Percentiles rank a stretch among this genome's conserved stretches.
phyloP scores from a whole-genome alignment of 53 echinoderm and acorn worm species.

The Patiria pectinifera region DNA sequence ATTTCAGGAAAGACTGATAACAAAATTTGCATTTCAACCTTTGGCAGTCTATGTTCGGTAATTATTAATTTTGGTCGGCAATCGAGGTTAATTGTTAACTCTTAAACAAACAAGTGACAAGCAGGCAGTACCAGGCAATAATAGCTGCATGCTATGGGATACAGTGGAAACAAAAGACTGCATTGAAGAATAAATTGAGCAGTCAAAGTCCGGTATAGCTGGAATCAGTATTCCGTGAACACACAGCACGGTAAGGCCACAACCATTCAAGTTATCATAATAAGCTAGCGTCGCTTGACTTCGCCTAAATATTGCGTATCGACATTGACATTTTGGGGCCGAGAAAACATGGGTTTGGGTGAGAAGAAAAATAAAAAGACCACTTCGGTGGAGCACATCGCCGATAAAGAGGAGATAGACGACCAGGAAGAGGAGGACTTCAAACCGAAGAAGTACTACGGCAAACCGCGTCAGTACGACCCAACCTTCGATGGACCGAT shows the following conservation, averaged over 20 bases:
- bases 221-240: not conserved
- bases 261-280: not conserved
- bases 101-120: not conserved
- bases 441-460: constrained; percentile 70
- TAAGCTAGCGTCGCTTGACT: not conserved
- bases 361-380: constrained; percentile 35
- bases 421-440: constrained; percentile 51
- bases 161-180: not conserved
- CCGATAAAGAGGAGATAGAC: not conserved
- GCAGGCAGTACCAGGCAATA: not conserved
- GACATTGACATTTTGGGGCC: not conserved
- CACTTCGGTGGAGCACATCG: constrained; percentile 26
- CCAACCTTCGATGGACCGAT: constrained; percentile 90
- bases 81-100: constrained; percentile 34
- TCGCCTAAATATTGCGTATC: not conserved
- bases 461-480: constrained; percentile 77
- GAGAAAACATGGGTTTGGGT: constrained; percentile 36
- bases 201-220: not conserved
- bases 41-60: not conserved
- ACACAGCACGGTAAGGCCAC: not conserved
- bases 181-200: not conserved
- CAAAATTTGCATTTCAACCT: not conserved
- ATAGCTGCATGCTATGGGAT: not conserved
- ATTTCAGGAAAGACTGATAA: too few species aligned
- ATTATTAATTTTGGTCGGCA: too few species aligned